Percentiles rank a stretch among this genome's conserved stretches.
Conservation (phyloP, 1,140 invertebrate genomes). For the Zaprionus taronus region DNA sequence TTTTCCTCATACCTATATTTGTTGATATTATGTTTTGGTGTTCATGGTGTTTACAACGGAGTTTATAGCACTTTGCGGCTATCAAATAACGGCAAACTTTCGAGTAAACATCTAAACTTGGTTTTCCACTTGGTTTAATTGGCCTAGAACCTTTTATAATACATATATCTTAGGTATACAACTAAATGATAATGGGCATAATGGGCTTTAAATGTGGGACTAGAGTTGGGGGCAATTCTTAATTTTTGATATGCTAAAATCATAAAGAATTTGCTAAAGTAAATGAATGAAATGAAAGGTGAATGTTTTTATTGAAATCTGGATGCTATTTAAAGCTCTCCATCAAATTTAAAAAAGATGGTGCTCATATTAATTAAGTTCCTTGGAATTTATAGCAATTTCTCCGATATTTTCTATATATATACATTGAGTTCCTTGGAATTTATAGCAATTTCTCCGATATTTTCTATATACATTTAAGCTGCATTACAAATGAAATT, state of each 20-base stretch:
- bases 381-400: rapidly evolving
- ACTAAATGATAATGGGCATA: background rate
- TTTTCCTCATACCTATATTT: background rate
- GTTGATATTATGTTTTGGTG: constrained; percentile 6
- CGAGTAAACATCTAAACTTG: constrained; percentile 9
- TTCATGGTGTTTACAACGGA: constrained; percentile 15
- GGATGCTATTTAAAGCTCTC: background rate
- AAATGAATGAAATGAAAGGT: background rate
- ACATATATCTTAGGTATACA: background rate
- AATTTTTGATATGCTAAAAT: background rate
- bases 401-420: background rate
- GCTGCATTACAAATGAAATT: background rate
- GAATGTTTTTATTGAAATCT: background rate
- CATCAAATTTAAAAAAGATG: background rate
- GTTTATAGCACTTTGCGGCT: constrained; percentile 5
- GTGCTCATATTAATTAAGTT: background rate
- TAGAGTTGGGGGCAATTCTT: background rate
- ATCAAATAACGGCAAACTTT: constrained; percentile 23
- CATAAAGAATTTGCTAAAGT: background rate
- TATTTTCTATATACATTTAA: background rate
- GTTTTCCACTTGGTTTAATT: constrained; percentile 36
- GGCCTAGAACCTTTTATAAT: constrained; percentile 13
- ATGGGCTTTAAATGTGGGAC: background rate
- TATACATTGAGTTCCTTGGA: too few species aligned
- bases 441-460: too few species aligned